A percentile compares a stretch with the other conserved stretches of the same genome.
Evolutionary conservation across 2,888 invertebrate species (phyloP).

Genomic region (Hypselothyrea guttata): DNA sequence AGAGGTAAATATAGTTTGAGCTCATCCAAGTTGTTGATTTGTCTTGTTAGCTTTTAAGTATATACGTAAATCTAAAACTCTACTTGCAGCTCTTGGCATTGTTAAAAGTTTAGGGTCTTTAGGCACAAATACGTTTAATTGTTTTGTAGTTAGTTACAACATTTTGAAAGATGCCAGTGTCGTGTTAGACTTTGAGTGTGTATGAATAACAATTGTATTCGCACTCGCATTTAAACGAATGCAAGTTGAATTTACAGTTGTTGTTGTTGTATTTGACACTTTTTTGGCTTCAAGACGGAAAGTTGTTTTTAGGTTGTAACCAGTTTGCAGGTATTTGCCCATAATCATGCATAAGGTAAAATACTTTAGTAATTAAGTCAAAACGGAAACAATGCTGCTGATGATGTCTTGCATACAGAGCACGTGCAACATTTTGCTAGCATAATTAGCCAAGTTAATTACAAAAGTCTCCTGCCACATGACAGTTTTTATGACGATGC

Average conservation of each 20-base stretch:
- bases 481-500: slow-evolving; percentile 43
- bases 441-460: slow-evolving; percentile 76
- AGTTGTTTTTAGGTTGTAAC: slow-evolving; percentile 52
- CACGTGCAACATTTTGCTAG: slow-evolving; percentile 60
- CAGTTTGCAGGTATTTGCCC: slow-evolving; percentile 43
- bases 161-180: neutral
- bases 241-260: slow-evolving; percentile 27
- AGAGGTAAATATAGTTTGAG: no score
- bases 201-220: slow-evolving; percentile 18
- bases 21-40: no score
- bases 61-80: no score
- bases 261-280: slow-evolving; percentile 43
- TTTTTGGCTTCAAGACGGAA: slow-evolving; percentile 66
- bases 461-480: slow-evolving; percentile 51
- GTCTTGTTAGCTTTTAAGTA: no score
- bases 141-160: neutral
- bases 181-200: slow-evolving; percentile 5
- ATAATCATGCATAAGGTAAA: slow-evolving; percentile 52
- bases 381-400: slow-evolving; percentile 45
- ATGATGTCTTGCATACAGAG: slow-evolving; percentile 31
- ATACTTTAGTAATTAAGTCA: slow-evolving; percentile 60
- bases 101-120: no score
- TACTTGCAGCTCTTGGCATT: no score
- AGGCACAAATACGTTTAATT: no score
- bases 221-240: slow-evolving; percentile 40